These are phyloP conservation scores for Schizaphis graminum DNA, from an alignment of 2,888 invertebrate species.

Conservation along the genomic window DNA sequence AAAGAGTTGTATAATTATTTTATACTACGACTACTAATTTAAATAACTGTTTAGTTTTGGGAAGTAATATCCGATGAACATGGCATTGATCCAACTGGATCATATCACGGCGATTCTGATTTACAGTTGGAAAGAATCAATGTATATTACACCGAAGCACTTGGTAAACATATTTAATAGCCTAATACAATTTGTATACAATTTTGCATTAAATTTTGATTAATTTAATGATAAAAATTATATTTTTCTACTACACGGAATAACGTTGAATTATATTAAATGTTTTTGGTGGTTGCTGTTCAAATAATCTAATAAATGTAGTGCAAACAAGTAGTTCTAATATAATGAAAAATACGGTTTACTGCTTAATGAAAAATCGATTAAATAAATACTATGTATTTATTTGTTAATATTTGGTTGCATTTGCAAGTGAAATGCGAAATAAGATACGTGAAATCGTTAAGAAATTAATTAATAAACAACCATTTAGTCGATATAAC, in stretches of 20 bases:
- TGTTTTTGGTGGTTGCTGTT: not conserved
- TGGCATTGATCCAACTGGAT: constrained; percentile 41
- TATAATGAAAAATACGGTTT: not conserved
- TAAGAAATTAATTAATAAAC: not conserved
- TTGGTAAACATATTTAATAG: constrained; percentile 15
- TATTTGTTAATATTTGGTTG: not conserved
- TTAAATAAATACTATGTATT: not conserved
- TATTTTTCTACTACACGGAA: not conserved
- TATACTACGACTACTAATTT: not conserved
- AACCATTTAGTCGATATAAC: not conserved
- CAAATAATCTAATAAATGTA: not conserved
- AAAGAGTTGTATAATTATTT: not conserved
- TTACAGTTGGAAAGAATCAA: constrained; percentile 37
- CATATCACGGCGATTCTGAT: constrained; percentile 41
- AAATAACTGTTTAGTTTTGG: constrained; percentile 14
- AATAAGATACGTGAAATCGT: not conserved
- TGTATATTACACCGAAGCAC: constrained; percentile 32
- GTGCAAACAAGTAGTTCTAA: not conserved
- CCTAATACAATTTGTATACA: not conserved
- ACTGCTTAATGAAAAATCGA: not conserved
- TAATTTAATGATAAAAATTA: not conserved
- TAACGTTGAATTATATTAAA: not conserved
- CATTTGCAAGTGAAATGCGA: not conserved
- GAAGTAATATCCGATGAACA: constrained; percentile 27
- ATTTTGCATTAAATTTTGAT: not conserved